Evolutionary conservation across 2,797 vertebrate genomes (phyloP).

Genomic region (Miichthys miiuy): DNA sequence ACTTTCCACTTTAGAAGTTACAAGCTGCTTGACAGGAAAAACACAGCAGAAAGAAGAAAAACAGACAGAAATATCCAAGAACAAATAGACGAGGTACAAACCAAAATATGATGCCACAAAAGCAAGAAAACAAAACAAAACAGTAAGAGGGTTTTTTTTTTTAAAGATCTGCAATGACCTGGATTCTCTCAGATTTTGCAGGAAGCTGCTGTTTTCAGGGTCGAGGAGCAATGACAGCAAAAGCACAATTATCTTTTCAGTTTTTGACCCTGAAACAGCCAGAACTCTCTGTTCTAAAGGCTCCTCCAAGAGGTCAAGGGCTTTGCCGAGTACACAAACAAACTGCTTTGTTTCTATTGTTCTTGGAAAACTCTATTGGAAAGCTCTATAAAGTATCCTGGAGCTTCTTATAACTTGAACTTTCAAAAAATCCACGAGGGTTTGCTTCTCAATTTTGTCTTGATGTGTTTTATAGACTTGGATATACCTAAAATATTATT

Average conservation of each 20-base stretch:
- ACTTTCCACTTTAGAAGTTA: not conserved
- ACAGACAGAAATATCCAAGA: not conserved
- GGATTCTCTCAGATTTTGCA: not conserved
- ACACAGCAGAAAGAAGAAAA: no score
- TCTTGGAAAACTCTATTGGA: not conserved
- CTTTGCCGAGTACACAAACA: not conserved
- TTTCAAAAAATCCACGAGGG: not conserved
- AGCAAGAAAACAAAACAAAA: not conserved
- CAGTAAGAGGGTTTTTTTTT: not conserved
- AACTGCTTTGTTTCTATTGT: not conserved
- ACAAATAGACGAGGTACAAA: not conserved
- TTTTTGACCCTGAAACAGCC: constrained; percentile 7
- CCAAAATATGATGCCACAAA: not conserved
- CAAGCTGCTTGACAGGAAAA: not conserved
- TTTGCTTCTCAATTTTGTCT: not conserved
- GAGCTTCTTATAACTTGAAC: not conserved
- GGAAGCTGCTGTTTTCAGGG: not conserved
- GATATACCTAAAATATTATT: not conserved
- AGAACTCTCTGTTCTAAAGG: not conserved
- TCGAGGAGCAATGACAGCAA: not conserved
- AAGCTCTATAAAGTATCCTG: not conserved
- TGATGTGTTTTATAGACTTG: not conserved
- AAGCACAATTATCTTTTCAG: not conserved
- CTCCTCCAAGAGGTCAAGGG: not conserved
- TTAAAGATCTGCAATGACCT: not conserved